A percentile compares a stretch with the other conserved stretches of the same genome.
phyloP scores from a whole-genome alignment of 2,888 invertebrate genomes.

The Diarsia brunnea region DNA sequence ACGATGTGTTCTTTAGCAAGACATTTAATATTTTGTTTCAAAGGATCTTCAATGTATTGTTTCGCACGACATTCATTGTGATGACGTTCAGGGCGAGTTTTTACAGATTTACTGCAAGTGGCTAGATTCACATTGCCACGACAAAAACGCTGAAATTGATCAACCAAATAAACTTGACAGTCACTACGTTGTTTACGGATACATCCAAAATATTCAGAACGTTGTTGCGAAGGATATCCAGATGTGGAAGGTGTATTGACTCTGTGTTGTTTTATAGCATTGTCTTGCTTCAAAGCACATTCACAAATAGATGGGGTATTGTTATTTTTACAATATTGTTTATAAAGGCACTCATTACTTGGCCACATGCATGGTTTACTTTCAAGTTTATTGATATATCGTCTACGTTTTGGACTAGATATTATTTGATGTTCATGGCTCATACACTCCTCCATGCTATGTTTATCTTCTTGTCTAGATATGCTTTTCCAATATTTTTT shows the following conservation, averaged over 20 bases:
- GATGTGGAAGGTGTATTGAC: too few species aligned
- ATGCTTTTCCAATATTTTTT: too few species aligned
- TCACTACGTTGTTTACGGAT: background rate
- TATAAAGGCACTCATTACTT: background rate
- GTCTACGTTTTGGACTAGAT: background rate
- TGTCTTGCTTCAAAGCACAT: background rate
- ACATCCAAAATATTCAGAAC: background rate
- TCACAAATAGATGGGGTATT: background rate
- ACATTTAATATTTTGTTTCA: background rate
- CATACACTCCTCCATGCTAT: background rate
- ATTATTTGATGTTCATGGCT: background rate
- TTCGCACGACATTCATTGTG: too few species aligned
- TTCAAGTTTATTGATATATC: background rate
- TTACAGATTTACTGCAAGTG: background rate
- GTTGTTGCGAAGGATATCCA: background rate
- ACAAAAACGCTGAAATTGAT: background rate
- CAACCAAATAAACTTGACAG: background rate
- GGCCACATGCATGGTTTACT: background rate
- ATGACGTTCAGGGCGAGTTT: background rate
- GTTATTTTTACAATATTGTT: background rate
- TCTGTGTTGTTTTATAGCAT: background rate
- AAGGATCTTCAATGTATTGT: background rate
- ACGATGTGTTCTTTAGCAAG: background rate
- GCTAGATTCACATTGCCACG: background rate
- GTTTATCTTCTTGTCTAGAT: background rate